These are phyloP conservation scores for Copsychus sechellarum DNA, from an alignment of 2,113 vertebrate genomes.

Conservation along the genomic window DNA sequence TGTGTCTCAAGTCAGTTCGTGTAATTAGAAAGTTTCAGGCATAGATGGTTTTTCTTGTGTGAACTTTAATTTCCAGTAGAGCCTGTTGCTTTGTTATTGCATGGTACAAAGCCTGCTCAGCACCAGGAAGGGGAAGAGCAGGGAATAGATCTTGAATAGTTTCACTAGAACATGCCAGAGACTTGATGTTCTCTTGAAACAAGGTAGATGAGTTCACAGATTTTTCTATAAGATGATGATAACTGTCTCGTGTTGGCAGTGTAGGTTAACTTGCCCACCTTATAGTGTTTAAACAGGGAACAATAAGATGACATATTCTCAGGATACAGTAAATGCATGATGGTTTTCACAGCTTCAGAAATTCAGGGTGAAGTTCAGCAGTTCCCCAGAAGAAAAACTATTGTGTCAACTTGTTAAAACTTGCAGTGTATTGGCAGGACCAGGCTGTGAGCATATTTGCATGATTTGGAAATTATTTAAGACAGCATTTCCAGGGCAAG, in stretches of 20 bases:
- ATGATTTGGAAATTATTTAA: conserved; percentile 11
- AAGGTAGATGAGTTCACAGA: not conserved
- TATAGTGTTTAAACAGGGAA: not conserved
- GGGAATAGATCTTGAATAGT: not conserved
- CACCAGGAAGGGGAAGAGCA: not conserved
- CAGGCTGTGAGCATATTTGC: not conserved
- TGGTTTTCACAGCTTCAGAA: not conserved
- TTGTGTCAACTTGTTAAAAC: conserved; percentile 5
- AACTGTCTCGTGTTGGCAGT: not conserved
- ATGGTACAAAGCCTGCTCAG: not conserved
- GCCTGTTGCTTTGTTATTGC: not conserved
- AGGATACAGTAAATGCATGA: not conserved
- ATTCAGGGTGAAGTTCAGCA: not conserved
- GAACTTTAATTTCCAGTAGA: not conserved
- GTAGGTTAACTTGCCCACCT: not conserved
- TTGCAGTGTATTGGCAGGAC: not conserved
- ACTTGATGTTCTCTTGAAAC: not conserved
- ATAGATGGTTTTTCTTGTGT: not conserved
- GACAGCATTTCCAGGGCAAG: not conserved
- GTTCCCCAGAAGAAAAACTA: not conserved
- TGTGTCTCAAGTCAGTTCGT: not conserved
- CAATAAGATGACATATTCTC: not conserved
- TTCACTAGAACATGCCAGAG: not conserved
- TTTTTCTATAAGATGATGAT: not conserved
- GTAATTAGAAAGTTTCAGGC: not conserved